These are phyloP conservation scores for Synchiropus splendidus DNA, from an alignment of 2,113 vertebrate species.

Conservation along the genomic window DNA sequence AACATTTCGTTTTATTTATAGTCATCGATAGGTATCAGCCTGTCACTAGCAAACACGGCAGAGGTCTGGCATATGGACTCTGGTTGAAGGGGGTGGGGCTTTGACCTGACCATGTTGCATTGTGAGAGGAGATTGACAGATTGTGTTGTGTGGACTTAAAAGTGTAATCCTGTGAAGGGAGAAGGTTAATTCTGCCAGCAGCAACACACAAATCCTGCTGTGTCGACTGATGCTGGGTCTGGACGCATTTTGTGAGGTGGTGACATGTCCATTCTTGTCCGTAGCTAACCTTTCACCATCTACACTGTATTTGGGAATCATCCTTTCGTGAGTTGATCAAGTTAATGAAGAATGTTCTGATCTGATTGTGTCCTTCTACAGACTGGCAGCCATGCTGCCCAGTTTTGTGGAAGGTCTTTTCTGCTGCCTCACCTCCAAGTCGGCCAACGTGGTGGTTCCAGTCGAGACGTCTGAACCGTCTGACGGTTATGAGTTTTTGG, in stretches of 20 bases:
- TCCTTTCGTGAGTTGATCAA: no score
- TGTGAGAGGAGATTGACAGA: conserved; percentile 27
- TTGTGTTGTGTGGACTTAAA: conserved; percentile 43
- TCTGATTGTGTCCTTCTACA: conserved; percentile 9
- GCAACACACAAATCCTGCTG: conserved; percentile 21
- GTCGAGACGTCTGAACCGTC: conserved; percentile 72
- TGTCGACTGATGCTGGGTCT: background rate
- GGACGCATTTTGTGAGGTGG: no score
- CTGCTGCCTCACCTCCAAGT: conserved; percentile 82
- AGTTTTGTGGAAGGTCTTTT: conserved; percentile 78
- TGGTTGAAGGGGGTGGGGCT: background rate
- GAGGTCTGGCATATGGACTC: no score
- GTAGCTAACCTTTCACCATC: no score
- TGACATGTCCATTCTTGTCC: no score
- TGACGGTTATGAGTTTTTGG: conserved; percentile 86
- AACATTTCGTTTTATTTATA: no score
- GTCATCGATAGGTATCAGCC: no score
- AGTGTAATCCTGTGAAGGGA: conserved; percentile 42
- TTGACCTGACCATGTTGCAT: conserved; percentile 5
- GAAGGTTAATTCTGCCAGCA: conserved; percentile 37
- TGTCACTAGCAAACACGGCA: no score
- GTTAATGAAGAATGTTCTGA: background rate
- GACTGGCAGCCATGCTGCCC: conserved; percentile 75
- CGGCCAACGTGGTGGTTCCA: conserved; percentile 74
- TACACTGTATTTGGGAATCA: no score